These are phyloP conservation scores for Epistrophella euchroma DNA, from an alignment of 2,888 invertebrate species.

Conservation along the genomic window DNA sequence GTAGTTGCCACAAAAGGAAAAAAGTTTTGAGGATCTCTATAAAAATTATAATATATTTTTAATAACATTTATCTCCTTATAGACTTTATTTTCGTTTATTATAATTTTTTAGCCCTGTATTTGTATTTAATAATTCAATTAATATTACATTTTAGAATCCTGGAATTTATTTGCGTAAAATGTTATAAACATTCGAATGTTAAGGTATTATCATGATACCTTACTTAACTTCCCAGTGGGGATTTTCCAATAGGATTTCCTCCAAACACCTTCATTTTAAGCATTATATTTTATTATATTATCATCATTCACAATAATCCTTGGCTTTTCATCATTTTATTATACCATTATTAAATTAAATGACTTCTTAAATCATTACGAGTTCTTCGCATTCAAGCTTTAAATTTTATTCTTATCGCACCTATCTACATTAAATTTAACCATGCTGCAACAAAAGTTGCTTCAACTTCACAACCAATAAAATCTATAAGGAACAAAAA, in stretches of 20 bases:
- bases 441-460: neutral
- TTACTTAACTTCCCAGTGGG: no score
- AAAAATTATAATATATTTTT: no score
- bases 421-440: neutral
- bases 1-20: no score
- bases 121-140: no score
- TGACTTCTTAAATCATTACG: neutral
- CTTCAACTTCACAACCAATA: slow-evolving; percentile 5
- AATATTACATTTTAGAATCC: no score
- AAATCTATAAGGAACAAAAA: neutral
- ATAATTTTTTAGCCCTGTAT: no score
- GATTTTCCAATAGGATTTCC: neutral
- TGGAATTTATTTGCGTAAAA: no score
- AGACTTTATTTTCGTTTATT: no score
- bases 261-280: neutral
- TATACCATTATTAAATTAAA: neutral
- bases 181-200: no score
- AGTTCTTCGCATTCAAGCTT: neutral
- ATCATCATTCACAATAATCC: neutral
- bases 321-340: neutral
- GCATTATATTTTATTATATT: neutral
- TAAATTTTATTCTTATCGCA: slow-evolving; percentile 4
- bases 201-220: no score
- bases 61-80: no score
- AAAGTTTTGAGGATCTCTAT: no score